These are phyloP conservation scores for Ichneumoninae sp. DNA, from an alignment of 2,888 invertebrate genomes.

Conservation along the genomic window DNA sequence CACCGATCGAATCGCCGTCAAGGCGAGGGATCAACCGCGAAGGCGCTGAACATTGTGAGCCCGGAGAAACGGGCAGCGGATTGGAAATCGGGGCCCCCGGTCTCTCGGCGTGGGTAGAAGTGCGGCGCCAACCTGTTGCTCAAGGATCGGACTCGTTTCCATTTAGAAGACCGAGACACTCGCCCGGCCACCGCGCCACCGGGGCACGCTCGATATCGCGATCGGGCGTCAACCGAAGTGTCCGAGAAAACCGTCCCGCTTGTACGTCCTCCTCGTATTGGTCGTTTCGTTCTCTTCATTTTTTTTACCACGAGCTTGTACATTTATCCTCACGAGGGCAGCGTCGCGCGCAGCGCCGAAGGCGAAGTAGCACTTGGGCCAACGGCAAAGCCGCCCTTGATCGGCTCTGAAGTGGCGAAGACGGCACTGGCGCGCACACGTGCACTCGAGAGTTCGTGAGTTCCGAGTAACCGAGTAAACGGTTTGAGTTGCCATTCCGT, in stretches of 20 bases:
- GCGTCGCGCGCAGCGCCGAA: not conserved
- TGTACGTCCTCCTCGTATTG: conserved; percentile 42
- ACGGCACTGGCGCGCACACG: not conserved
- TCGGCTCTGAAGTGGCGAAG: conserved; percentile 45
- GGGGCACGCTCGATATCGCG: conserved; percentile 62
- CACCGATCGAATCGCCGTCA: conserved; percentile 69
- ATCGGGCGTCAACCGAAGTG: conserved; percentile 64
- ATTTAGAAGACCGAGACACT: conserved; percentile 73
- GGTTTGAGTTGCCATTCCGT: not conserved
- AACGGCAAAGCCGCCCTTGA: conserved; percentile 56
- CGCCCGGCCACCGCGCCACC: conserved; percentile 48
- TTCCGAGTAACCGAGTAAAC: conserved; percentile 36
- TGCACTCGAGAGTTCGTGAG: conserved; percentile 46
- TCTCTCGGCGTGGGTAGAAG: conserved; percentile 77
- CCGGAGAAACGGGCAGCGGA: conserved; percentile 71
- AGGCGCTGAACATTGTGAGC: conserved; percentile 34
- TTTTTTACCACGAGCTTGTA: not conserved
- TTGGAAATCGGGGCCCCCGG: conserved; percentile 78
- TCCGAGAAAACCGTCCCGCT: conserved; percentile 44
- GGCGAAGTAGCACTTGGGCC: conserved; percentile 30
- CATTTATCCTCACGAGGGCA: conserved; percentile 20
- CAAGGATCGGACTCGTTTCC: conserved; percentile 79
- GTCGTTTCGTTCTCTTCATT: conserved; percentile 13
- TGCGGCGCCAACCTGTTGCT: conserved; percentile 84
- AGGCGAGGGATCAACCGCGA: conserved; percentile 50